These are phyloP conservation scores for Oenanthe oenanthe DNA, from an alignment of 2,113 vertebrate genomes.

Conservation along the genomic window DNA sequence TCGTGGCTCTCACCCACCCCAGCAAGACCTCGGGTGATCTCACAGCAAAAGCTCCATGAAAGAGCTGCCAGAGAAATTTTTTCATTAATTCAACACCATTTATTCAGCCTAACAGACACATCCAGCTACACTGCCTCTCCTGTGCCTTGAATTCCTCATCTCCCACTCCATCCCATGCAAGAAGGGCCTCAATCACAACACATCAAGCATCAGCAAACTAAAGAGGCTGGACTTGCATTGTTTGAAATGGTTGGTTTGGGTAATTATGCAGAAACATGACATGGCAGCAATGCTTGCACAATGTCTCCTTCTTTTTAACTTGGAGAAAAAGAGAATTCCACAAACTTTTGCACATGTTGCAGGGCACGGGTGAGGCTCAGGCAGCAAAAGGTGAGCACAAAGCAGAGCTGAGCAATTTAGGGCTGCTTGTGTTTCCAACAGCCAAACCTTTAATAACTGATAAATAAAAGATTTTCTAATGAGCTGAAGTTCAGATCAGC, in stretches of 20 bases:
- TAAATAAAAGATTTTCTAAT: neutral
- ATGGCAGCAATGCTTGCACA: neutral
- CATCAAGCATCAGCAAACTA: neutral
- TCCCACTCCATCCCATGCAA: neutral
- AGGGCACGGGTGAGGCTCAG: neutral
- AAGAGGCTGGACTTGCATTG: neutral
- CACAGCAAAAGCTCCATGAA: neutral
- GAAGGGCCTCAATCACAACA: neutral
- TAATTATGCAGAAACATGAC: neutral
- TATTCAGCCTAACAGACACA: neutral
- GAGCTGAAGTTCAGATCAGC: neutral
- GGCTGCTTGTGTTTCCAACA: neutral
- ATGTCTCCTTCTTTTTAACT: neutral
- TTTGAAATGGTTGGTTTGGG: neutral
- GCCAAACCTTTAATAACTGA: neutral
- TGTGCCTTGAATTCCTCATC: neutral
- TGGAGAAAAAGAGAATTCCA: neutral
- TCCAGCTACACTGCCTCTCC: neutral
- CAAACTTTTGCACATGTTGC: accelerated
- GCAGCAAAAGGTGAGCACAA: neutral
- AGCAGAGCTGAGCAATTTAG: neutral
- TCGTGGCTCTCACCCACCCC: neutral
- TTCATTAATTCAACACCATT: neutral
- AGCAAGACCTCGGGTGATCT: neutral
- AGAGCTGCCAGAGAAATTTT: neutral